Evolutionary conservation across 2,888 invertebrate genomes (phyloP).

Genomic region (Aspidapion aeneum): DNA sequence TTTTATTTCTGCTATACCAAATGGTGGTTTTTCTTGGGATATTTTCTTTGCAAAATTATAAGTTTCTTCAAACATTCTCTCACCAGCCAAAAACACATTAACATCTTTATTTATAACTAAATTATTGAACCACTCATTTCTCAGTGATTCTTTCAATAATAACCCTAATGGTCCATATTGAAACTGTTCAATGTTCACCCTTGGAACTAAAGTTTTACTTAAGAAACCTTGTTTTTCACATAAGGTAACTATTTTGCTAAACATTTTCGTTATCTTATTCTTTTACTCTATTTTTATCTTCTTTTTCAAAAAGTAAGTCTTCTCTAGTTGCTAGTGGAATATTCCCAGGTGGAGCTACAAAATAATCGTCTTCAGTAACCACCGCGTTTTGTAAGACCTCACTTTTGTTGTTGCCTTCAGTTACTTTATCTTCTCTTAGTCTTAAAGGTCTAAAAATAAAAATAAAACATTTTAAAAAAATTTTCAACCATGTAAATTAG

Average conservation of each 20-base stretch:
- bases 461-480: too few relatives aligned
- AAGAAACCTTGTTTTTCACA: constrained; percentile 30
- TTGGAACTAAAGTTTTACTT: constrained; percentile 21
- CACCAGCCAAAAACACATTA: constrained; percentile 47
- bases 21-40: constrained; percentile 45
- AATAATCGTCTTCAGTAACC: constrained; percentile 82
- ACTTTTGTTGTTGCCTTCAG: constrained; percentile 63
- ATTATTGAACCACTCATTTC: constrained; percentile 54
- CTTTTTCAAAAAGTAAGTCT: constrained; percentile 41
- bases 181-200: constrained; percentile 23
- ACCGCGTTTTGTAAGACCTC: constrained; percentile 72
- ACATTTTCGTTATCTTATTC: constrained; percentile 9
- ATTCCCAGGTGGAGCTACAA: constrained; percentile 86
- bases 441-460: constrained; percentile 55
- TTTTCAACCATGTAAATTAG: too few relatives aligned
- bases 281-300: constrained; percentile 1
- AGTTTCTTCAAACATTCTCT: constrained; percentile 35
- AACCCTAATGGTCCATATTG: constrained; percentile 50
- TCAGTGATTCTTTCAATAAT: constrained; percentile 53
- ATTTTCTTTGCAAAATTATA: constrained; percentile 43
- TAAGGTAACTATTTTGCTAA: constrained; percentile 24
- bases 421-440: constrained; percentile 66
- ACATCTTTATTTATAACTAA: constrained; percentile 50
- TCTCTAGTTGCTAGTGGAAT: constrained; percentile 61
- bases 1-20: constrained; percentile 47